Conservation (phyloP, 2,113 vertebrate species). For the Paedocypris sp. region DNA sequence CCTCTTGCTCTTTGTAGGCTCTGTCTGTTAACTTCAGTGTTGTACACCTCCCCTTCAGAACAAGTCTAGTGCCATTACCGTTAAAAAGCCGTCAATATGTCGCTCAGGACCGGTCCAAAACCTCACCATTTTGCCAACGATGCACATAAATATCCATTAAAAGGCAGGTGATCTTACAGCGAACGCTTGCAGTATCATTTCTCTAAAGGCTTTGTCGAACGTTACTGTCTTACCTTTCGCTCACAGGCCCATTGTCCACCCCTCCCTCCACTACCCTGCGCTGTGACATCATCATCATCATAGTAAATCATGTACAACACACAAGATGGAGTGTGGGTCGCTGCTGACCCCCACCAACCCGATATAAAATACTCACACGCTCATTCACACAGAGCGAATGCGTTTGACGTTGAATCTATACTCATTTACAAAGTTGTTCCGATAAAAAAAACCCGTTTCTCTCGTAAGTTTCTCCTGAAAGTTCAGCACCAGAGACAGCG, state of each 20-base stretch:
- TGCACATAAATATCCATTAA: conserved; percentile 2
- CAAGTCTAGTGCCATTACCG: conserved; percentile 21
- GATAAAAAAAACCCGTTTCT: neutral
- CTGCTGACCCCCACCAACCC: conserved; percentile 15
- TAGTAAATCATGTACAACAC: conserved; percentile 77
- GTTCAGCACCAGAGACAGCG: conserved; percentile 45
- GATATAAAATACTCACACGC: conserved; percentile 13
- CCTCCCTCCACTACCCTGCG: conserved; percentile 66
- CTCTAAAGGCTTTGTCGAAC: conserved; percentile 70
- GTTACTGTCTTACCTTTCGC: conserved; percentile 82
- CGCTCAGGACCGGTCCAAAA: conserved; percentile 13
- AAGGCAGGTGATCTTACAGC: neutral
- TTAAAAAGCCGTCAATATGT: conserved; percentile 29
- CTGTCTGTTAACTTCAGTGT: conserved; percentile 36
- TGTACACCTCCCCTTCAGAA: conserved; percentile 23
- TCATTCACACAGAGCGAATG: conserved; percentile 7
- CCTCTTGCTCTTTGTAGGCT: conserved; percentile 37
- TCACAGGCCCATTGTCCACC: conserved; percentile 79
- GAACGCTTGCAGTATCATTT: conserved; percentile 46
- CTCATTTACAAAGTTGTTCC: neutral
- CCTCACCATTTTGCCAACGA: conserved; percentile 2
- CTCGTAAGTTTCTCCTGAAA: neutral
- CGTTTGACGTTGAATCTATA: neutral
- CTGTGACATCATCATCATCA: conserved; percentile 90
- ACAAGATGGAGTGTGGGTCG: conserved; percentile 51